Evolutionary conservation across 2,797 vertebrate genomes (phyloP), one percentile per base, ranked within the genome.

Genomic region (Yasuhikotakia modesta): DNA sequence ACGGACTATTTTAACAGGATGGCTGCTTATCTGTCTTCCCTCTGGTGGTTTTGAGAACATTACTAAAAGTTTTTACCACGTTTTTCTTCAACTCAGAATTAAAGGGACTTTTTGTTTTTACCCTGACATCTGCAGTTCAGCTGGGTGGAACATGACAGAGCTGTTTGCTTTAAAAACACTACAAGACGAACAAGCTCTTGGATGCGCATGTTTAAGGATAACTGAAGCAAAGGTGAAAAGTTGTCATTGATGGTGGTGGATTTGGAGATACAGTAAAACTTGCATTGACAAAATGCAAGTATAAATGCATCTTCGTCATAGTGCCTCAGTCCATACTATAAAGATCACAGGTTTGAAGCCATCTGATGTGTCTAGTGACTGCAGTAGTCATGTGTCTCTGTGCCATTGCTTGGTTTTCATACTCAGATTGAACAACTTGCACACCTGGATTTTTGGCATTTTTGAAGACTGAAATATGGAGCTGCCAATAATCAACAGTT

Each of bases 1-100:
- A 70, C 57, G 87, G 87, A 89, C n/a, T 32, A 63, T 78, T 82
- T 68, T 80, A 83, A 85, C 87, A 81, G 81, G 88, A 88, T 57
- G 75, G 76, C 30, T 17, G 73, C 69, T 76, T 60, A 32, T 73
- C 79, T 88, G 76, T 27, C 16, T 76, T 79, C 50, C 3, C 52
- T 39, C 24, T 45, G 21, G 19, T 74, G 46, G 53, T 27, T 71
- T 81, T 16, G 78, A 84, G 83, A 83, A 65, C 57, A 82, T 83
- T 86, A 88, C 70, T 58, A 32, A 63, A 79, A 46, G 16, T 50
- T 24, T 52, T 73, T 52, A 10, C 45, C 52, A 16, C 12, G 19
- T 73, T 11, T 65, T 48, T 46, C 52, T 17, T 73, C 53, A 61
- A 64, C 55, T 55, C 17, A 19, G 5, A 43, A 6, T 39, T 45